phyloP scores from a whole-genome alignment of 1,140 invertebrate species.

The Hylaeus anthracinus region DNA sequence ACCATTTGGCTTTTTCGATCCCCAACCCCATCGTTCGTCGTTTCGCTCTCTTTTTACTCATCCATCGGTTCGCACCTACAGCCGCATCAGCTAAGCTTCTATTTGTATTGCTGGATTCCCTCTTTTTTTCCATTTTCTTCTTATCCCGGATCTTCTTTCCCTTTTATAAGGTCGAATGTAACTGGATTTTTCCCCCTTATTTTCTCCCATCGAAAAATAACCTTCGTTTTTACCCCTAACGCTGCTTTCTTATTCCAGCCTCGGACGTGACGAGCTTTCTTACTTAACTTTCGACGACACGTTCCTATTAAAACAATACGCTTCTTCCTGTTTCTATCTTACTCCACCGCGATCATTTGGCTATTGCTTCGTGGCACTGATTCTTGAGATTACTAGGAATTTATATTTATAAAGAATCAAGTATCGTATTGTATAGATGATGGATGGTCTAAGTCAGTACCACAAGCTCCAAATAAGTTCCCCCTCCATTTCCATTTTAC shows the following conservation, averaged over 20 bases:
- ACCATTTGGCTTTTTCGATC: background rate
- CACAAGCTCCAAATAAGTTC: too few species aligned
- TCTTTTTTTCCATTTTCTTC: background rate
- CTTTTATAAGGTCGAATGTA: slow-evolving; percentile 5
- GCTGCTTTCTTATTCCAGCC: background rate
- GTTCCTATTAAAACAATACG: background rate
- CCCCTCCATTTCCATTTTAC: too few species aligned
- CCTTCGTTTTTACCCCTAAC: background rate
- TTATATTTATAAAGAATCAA: too few species aligned
- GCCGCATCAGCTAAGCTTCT: background rate
- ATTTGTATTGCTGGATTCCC: background rate
- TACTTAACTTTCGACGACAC: background rate
- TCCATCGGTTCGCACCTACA: slow-evolving; percentile 4
- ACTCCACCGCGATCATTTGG: too few species aligned
- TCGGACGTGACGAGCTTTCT: background rate
- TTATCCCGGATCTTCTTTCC: background rate
- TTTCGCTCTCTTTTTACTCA: background rate
- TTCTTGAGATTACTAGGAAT: too few species aligned
- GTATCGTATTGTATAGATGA: too few species aligned
- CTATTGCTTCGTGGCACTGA: too few species aligned
- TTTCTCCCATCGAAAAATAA: background rate
- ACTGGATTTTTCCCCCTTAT: slow-evolving; percentile 1
- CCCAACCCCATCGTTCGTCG: background rate
- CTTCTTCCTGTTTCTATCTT: background rate
- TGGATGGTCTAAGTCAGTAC: too few species aligned